Percentiles rank a stretch among this genome's conserved stretches.
Evolutionary conservation across 2,113 vertebrate species (phyloP).

Genomic region (Puntigrus tetrazona): DNA sequence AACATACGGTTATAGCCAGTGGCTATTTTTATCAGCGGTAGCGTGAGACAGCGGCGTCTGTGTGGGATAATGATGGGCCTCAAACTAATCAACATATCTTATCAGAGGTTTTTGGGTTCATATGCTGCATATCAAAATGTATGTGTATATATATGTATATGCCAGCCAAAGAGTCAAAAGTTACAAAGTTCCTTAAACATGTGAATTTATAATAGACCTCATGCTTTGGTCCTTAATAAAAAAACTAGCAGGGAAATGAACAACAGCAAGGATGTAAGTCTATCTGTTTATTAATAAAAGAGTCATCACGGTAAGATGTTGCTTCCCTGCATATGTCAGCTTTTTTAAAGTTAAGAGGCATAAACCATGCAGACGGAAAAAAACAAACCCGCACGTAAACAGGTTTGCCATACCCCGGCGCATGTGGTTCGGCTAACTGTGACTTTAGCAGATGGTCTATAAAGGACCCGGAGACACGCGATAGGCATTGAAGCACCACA

Average conservation of each 20-base stretch:
- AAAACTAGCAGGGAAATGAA: not conserved
- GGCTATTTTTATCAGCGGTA: conserved; percentile 11
- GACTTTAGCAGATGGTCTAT: not conserved
- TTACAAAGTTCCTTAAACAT: not conserved
- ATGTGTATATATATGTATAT: too few relatives aligned
- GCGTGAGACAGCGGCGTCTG: not conserved
- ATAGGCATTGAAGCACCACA: not conserved
- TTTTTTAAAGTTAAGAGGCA: not conserved
- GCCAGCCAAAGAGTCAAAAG: not conserved
- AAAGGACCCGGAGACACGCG: not conserved
- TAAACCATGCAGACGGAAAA: not conserved
- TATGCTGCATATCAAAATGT: not conserved
- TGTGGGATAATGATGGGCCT: not conserved
- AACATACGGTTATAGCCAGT: not conserved
- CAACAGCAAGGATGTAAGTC: not conserved
- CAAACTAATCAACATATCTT: not conserved
- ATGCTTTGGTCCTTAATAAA: not conserved
- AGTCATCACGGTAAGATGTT: not conserved
- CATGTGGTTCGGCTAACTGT: not conserved
- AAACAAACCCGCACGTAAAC: not conserved
- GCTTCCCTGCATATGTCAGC: not conserved
- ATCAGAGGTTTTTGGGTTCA: not conserved
- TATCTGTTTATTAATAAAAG: not conserved
- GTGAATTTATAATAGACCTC: not conserved
- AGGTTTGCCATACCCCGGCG: not conserved